Base-by-base conservation (phyloP, 2,888 invertebrate genomes). In the Trypoxylon attenuatum region DNA sequence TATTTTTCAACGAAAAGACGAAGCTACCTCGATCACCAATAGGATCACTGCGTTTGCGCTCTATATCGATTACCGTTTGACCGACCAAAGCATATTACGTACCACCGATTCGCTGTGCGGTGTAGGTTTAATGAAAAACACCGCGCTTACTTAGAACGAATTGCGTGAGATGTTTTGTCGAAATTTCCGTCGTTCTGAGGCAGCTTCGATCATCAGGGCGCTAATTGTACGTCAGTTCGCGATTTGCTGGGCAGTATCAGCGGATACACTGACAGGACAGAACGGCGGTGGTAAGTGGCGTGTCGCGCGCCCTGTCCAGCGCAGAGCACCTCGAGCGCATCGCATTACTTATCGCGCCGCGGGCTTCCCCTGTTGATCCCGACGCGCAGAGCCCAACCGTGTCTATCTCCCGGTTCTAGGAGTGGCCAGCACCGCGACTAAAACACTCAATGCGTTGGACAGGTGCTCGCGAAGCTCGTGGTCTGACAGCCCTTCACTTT, bases 71-170 rank as follows among this genome's bases (percentile, higher is more conserved):
- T 78, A 76, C 75, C 74, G 77, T 74, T 71, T 68, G 69, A 69
- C 74, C 69, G 78, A 76, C 66, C 62, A 66, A 73, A 74, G 78
- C 70, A 69, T 62, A 33, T 13, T 13, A 13, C 54, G 15, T 13
- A 22, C 57, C 52, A 70, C n/a, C n/a, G n/a, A n/a, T n/a, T n/a
- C n/a, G n/a, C n/a, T n/a, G n/a, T n/a, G n/a, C n/a, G n/a, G n/a
- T n/a, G 76, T 61, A 61, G 58, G 69, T 74, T 76, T 81, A 80
- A 80, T 81, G 78, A 80, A 79, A 78, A 79, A 76, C 71, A 71
- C 68, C 73, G 75, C 69, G 71, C 66, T 69, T 73, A 78, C 77
- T 78, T 77, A n/a, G n/a, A n/a, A n/a, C n/a, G n/a, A n/a, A n/a
- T n/a, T n/a, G n/a, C n/a, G n/a, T n/a, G n/a, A n/a, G n/a, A n/a